A percentile compares a stretch with the other conserved stretches of the same genome.
Evolutionary conservation across 2,113 vertebrate genomes (phyloP).

Genomic region (Sander lucioperca): DNA sequence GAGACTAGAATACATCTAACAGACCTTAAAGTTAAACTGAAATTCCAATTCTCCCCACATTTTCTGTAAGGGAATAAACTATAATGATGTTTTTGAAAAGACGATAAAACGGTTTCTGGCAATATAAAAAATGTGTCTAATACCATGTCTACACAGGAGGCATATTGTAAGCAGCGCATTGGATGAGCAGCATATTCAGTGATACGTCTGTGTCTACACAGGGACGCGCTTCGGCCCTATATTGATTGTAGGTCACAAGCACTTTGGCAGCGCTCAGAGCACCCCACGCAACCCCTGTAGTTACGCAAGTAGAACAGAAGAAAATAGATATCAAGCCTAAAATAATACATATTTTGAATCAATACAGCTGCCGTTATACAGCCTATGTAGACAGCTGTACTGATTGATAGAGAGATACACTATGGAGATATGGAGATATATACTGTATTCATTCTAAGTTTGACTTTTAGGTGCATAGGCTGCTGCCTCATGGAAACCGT

Average conservation of each 20-base stretch:
- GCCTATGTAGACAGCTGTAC: neutral
- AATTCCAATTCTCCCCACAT: neutral
- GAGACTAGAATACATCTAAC: too few species aligned
- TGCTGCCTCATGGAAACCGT: neutral
- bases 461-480: neutral
- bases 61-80: neutral
- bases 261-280: too few species aligned
- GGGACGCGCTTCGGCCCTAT: neutral
- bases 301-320: neutral
- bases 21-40: slow-evolving; percentile 8
- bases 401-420: neutral
- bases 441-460: too few species aligned
- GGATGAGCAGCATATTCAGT: neutral
- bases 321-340: neutral
- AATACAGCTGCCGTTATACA: neutral
- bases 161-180: neutral
- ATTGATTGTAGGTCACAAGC: neutral
- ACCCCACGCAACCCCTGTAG: too few species aligned
- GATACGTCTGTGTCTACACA: neutral
- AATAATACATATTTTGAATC: neutral
- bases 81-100: neutral
- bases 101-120: neutral
- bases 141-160: neutral
- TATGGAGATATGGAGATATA: too few species aligned
- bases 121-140: neutral